These are phyloP conservation scores for Nudaria mundana DNA, from an alignment of 2,888 invertebrate species.

Conservation along the genomic window DNA sequence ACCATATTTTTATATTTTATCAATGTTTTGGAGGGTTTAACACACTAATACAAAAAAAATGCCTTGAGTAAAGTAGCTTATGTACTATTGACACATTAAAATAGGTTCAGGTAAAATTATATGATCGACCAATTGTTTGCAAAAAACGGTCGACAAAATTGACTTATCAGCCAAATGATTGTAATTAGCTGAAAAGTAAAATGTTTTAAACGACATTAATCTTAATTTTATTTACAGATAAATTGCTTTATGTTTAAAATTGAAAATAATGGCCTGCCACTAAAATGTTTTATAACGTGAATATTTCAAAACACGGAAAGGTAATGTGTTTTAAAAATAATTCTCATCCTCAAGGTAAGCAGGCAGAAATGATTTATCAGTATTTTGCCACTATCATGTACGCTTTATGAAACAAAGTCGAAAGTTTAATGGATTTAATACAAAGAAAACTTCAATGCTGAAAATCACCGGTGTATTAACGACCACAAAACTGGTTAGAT, in stretches of 20 bases:
- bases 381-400: background rate
- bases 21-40: background rate
- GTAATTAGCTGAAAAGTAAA: background rate
- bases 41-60: background rate
- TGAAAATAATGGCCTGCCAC: constrained; percentile 1
- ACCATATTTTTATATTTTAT: background rate
- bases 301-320: constrained; percentile 1
- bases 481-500: background rate
- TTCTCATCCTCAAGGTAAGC: background rate
- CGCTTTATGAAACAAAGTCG: background rate
- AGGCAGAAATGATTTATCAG: background rate
- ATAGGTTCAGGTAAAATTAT: constrained; percentile 1
- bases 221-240: background rate
- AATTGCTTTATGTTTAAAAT: background rate
- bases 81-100: background rate
- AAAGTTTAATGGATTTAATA: background rate
- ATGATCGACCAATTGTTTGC: background rate
- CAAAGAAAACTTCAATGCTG: background rate
- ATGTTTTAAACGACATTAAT: background rate
- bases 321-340: constrained; percentile 1
- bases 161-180: constrained; percentile 1
- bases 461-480: constrained; percentile 1
- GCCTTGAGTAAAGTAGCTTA: constrained; percentile 2
- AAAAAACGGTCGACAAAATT: background rate
- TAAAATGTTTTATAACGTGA: constrained; percentile 1